A percentile compares a stretch with the other conserved stretches of the same genome.
Evolutionary conservation across 2,888 invertebrate genomes (phyloP).

Genomic region (Drosophila mercatorum): DNA sequence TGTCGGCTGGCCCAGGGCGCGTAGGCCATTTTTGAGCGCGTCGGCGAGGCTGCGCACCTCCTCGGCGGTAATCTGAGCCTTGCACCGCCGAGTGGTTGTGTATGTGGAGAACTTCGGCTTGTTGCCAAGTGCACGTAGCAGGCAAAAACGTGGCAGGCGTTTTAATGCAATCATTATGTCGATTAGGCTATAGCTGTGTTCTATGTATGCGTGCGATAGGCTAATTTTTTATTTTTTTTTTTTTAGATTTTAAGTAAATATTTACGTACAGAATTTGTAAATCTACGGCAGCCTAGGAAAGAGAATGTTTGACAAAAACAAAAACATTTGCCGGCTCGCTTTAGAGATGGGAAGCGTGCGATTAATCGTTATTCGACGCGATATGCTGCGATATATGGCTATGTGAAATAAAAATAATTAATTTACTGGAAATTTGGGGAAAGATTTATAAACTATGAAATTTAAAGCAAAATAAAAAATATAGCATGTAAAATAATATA

Average conservation of each 20-base stretch:
- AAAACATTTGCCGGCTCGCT: constrained; percentile 48
- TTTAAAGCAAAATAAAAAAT: not conserved
- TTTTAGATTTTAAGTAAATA: not conserved
- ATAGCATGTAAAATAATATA: not conserved
- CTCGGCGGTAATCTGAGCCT: constrained; percentile 24
- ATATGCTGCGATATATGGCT: not conserved
- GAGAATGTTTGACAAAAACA: constrained; percentile 40
- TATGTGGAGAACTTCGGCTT: constrained; percentile 26
- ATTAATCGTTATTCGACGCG: constrained; percentile 10
- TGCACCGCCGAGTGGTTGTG: constrained; percentile 25
- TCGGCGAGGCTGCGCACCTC: constrained; percentile 28
- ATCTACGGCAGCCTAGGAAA: constrained; percentile 4
- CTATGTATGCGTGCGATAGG: not conserved
- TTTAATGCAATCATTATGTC: constrained; percentile 51
- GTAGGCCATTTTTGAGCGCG: constrained; percentile 23
- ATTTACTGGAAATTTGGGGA: no score
- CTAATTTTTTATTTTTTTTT: not conserved
- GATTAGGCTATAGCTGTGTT: not conserved
- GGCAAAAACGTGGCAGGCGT: constrained; percentile 41
- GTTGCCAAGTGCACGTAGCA: constrained; percentile 22
- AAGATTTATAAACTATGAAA: not conserved
- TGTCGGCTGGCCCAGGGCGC: constrained; percentile 88
- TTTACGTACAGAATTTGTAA: constrained; percentile 8
- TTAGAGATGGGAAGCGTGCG: constrained; percentile 22
- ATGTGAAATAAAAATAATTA: not conserved